Evolutionary conservation across 2,113 vertebrate genomes (phyloP), one percentile per base, ranked within the genome.

Genomic region (Datnioides undecimradiatus): DNA sequence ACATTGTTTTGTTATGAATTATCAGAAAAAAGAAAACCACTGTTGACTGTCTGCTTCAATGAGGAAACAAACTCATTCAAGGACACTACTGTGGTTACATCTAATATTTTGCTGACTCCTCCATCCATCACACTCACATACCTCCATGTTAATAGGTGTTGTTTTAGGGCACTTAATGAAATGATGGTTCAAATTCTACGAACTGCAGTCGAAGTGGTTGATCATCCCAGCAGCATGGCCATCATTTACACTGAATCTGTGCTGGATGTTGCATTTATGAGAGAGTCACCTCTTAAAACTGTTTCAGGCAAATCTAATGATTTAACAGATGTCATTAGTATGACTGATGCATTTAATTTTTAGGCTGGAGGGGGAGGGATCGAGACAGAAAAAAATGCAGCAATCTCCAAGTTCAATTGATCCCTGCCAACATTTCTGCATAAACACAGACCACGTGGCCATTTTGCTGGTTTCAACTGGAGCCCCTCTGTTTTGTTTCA

Each of bases 401-500:
- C 33, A 55, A 79, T 74, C 57, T 76, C 71, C 38, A 68, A 33
- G 13, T 71, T 33, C 21, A 62, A 63, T 52, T 49, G 41, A 73
- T 59, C 57, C 63, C 62, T 78, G 79, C 79, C 83, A 87, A 80
- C 38, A 75, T 65, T 68, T 85, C 46, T 75, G 31, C 58, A 71
- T 79, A 76, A 85, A 84, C 82, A 80, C 66, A 60, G 68, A 49
- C 85, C 48, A 76, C 14, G 1, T 45, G 65, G 36, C 51, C 51
- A 45, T 74, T 78, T 69, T 55, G 67, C 73, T 84, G 83, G 80
- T 90, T 82, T 68, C 59, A 59, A 60, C 78, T 29, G 13, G 52
- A 63, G 77, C 55, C 33, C 8, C 45, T 85, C 67, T 84, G 75
- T 86, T 90, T 62, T 84, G 80, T 86, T 81, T 83, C 66, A 82